These are phyloP conservation scores for Salvelinus fontinalis DNA, from an alignment of 2,113 vertebrate species.

Conservation along the genomic window DNA sequence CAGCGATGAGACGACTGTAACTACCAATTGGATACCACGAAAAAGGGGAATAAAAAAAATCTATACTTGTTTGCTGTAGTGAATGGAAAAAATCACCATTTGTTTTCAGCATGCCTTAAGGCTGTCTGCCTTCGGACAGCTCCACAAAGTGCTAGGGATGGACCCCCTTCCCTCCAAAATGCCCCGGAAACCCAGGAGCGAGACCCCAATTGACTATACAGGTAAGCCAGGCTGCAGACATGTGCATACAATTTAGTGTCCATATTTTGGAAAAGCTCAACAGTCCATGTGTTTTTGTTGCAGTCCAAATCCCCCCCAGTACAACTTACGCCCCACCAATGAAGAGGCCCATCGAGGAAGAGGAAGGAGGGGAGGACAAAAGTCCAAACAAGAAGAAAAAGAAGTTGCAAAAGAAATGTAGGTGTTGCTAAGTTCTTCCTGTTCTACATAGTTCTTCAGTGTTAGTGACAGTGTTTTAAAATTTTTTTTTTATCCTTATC, in stretches of 20 bases:
- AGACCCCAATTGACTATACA: conserved; percentile 89
- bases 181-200: conserved; percentile 90
- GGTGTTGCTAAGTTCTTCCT: conserved; percentile 6
- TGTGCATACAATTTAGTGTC: neutral
- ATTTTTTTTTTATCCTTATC: neutral
- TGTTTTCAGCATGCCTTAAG: conserved; percentile 87
- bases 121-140: conserved; percentile 93
- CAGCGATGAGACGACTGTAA: too few species aligned
- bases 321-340: conserved; percentile 89
- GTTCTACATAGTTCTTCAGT: neutral
- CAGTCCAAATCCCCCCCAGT: conserved; percentile 97
- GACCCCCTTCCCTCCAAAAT: conserved; percentile 94
- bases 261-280: neutral
- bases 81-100: neutral
- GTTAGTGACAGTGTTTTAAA: neutral
- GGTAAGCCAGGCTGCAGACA: conserved; percentile 68
- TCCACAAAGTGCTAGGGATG: conserved; percentile 97
- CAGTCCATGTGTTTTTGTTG: neutral
- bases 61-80: too few species aligned
- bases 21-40: too few species aligned
- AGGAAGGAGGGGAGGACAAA: conserved; percentile 88
- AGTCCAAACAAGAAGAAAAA: conserved; percentile 98
- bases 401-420: conserved; percentile 98
- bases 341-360: conserved; percentile 95
- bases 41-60: too few species aligned